Evolutionary conservation across 2,113 vertebrate species (phyloP).

Genomic region (Mormoops blainvillei): DNA sequence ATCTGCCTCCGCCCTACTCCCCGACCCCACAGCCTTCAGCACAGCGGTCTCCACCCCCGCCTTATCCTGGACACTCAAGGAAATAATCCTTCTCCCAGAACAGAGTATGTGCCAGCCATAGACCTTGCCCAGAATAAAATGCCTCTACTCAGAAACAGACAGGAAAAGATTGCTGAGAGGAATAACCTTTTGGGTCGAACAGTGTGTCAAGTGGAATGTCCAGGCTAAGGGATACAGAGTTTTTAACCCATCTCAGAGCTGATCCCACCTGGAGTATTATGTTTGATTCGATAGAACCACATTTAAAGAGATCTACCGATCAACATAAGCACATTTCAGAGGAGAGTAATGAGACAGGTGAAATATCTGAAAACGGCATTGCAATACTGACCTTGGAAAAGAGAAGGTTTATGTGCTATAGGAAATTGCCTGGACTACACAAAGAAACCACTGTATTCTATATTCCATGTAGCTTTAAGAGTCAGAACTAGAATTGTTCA

Average conservation of each 20-base stretch:
- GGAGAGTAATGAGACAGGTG: background rate
- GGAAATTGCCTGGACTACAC: background rate
- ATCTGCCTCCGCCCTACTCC: slow-evolving; percentile 89
- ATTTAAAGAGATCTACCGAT: background rate
- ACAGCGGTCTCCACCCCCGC: slow-evolving; percentile 86
- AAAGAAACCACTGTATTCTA: background rate
- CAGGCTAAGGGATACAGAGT: background rate
- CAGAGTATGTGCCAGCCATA: background rate
- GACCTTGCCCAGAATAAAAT: slow-evolving; percentile 3
- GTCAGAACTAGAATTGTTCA: background rate
- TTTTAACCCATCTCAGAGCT: background rate
- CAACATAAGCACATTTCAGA: background rate
- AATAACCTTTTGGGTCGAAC: background rate
- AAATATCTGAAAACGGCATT: background rate
- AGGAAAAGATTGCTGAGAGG: background rate
- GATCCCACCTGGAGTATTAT: background rate
- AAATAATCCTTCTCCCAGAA: slow-evolving; percentile 76
- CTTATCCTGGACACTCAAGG: slow-evolving; percentile 87
- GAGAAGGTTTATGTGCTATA: background rate
- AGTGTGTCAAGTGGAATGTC: background rate
- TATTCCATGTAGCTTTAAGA: background rate
- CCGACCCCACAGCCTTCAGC: slow-evolving; percentile 78
- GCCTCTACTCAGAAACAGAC: background rate
- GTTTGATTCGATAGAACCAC: background rate
- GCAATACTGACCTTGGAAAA: background rate